These are phyloP conservation scores for Phenacoccus solenopsis DNA, from an alignment of 1,140 invertebrate genomes.

Conservation along the genomic window DNA sequence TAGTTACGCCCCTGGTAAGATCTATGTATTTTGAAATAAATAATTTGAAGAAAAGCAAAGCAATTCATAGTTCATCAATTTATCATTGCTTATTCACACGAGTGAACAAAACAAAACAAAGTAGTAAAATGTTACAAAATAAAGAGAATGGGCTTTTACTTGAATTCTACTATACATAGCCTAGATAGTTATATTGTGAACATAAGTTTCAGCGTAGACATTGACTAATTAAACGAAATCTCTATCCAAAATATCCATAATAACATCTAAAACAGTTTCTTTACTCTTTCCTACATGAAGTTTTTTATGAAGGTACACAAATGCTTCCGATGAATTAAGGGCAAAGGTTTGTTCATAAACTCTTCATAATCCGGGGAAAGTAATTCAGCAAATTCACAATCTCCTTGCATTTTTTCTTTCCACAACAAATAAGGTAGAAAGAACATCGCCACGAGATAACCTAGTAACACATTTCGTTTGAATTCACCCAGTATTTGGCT, in stretches of 20 bases:
- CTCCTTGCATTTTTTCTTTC: background rate
- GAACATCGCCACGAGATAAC: constrained; percentile 30
- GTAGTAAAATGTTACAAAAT: too few species aligned
- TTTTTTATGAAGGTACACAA: background rate
- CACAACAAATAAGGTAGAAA: constrained; percentile 28
- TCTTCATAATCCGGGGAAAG: background rate
- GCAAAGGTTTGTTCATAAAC: background rate
- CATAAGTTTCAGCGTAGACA: too few species aligned
- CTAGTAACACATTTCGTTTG: constrained; percentile 27
- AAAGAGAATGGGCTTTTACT: too few species aligned
- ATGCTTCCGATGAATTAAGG: background rate
- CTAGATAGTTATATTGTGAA: too few species aligned
- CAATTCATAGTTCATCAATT: too few species aligned
- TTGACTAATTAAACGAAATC: background rate
- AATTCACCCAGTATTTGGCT: background rate
- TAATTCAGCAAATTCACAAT: background rate
- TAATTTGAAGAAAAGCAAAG: too few species aligned
- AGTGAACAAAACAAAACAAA: too few species aligned
- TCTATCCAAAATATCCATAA: background rate
- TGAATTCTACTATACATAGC: too few species aligned
- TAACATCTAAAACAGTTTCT: background rate
- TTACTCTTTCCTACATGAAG: background rate
- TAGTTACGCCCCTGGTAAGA: too few species aligned
- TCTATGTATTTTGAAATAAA: too few species aligned
- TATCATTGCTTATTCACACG: too few species aligned